Base-by-base conservation (phyloP, 2,113 vertebrate species). In the Ceyx melanurus region DNA sequence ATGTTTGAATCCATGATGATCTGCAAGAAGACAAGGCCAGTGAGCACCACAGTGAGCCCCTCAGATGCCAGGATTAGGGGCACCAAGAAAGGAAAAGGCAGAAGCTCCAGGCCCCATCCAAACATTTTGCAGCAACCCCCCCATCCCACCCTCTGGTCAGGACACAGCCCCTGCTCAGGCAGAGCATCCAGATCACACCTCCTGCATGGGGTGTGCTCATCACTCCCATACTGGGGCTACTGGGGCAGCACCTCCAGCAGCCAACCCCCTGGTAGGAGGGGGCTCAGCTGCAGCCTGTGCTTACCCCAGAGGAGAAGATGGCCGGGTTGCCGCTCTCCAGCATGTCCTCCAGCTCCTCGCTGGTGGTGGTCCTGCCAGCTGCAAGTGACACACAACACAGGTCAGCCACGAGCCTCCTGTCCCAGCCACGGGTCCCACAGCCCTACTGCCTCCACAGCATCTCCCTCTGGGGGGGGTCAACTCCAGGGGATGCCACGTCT, bases 1-100 rank as follows among this genome's bases (percentile, higher is more conserved):
- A 99, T 99, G 97, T 98, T 99, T 80, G 98, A 98, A 96, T 99
- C 99, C 98, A 99, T 99, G 78, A 99, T 98, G 97, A 99, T 99
- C 99, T 99, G 87, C 72, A 66, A 71, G 57, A 61, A 67, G 62
- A 67, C 5, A 43, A 15, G 8, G 48, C 20, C 25, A 14, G 13
- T 54, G 53, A 94, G 57, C 70, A 65, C n/a, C 1, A 0, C 4
- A 35, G 60, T 71, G 33, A 51, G 72, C 8, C n/a, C 35, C 78
- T 88, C 26, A 1, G 1, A 15, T 3, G 5, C 46, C 4, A 5
- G 37, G 43, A 31, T 4, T 35, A 67, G 46, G 28, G 40, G 21
- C 62, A 87, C 19, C 50, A 40, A 53, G 45, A 28, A 25, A 57
- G 9, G 18, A 20, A 56, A 17, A 13, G 33, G 29, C n/a, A 83